Evolutionary conservation across 2,113 vertebrate genomes (phyloP), one percentile per base, ranked within the genome.

Genomic region (Phaetusa simplex): DNA sequence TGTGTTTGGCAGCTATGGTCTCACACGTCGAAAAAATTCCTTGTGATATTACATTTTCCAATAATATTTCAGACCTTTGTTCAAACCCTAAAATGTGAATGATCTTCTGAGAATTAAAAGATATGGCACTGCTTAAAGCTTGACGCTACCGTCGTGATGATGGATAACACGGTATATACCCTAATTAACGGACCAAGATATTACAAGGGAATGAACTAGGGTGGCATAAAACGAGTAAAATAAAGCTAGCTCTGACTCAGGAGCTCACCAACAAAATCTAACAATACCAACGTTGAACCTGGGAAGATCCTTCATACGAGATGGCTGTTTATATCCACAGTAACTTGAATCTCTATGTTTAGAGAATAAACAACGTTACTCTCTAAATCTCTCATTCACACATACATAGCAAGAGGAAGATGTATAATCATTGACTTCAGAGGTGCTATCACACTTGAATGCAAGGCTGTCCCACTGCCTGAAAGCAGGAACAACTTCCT

Each of bases 151-250:
- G 15, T 18, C 5, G 6, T 14, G 8, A 7, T 17, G 23, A 27
- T 0, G 0, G 24, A 56, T 53, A 32, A 52, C 5, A 10, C 4
- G 1, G 3, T 26, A 20, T 32, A 21, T 32, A 21, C 6, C 26
- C 56, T 15, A 36, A 87, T 76, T 7, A 82, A 42, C 0, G 2
- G 34, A n/a, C 7, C 9, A 52, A 67, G 9, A 18, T 56, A 23
- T 53, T 19, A 4, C 36, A 56, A 22, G 19, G n/a, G 17, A 30
- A 43, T 30, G 16, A 88, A 22, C 5, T 13, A 7, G 14, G 10
- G 9, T 29, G 38, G 34, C 36, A 36, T 7, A 50, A 86, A 82
- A 66, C 11, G 1, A 56, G n/a, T 78, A 53, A 86, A 91, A 89
- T 42, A 32, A 65, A 93, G 5, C 12, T 42, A 2, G 20, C 8